These are phyloP conservation scores for Saccopteryx bilineata DNA, from an alignment of 2,113 vertebrate species.

Conservation along the genomic window DNA sequence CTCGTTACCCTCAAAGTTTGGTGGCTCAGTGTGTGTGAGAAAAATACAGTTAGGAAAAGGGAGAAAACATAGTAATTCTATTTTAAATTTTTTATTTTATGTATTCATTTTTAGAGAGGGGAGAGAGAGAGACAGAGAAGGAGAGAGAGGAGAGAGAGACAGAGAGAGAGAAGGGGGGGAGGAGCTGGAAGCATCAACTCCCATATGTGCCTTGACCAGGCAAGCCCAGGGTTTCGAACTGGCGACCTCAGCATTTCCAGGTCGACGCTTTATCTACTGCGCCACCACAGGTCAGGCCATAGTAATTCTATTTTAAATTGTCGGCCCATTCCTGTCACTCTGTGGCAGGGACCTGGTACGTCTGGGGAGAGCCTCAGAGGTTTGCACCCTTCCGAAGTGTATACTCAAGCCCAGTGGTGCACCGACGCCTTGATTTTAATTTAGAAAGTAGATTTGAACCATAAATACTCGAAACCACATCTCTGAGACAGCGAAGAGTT, in stretches of 20 bases:
- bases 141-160: too few species aligned
- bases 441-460: background rate
- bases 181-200: too few species aligned
- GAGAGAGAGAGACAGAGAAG: too few species aligned
- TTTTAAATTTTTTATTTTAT: background rate
- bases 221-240: too few species aligned
- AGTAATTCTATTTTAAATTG: background rate
- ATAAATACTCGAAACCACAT: conserved; percentile 6
- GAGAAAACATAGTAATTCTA: conserved; percentile 44
- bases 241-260: too few species aligned
- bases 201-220: too few species aligned
- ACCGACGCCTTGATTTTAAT: background rate
- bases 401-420: background rate
- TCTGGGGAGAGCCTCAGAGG: background rate
- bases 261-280: too few species aligned
- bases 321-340: conserved; percentile 49
- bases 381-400: background rate
- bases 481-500: background rate
- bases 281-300: too few species aligned
- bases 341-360: background rate
- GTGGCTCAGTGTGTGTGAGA: background rate
- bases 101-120: too few species aligned
- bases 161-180: too few species aligned
- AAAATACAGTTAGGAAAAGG: conserved; percentile 63
- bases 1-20: conserved; percentile 36